Base-by-base conservation (phyloP, 2,797 vertebrate genomes). In the Myotis myotis region DNA sequence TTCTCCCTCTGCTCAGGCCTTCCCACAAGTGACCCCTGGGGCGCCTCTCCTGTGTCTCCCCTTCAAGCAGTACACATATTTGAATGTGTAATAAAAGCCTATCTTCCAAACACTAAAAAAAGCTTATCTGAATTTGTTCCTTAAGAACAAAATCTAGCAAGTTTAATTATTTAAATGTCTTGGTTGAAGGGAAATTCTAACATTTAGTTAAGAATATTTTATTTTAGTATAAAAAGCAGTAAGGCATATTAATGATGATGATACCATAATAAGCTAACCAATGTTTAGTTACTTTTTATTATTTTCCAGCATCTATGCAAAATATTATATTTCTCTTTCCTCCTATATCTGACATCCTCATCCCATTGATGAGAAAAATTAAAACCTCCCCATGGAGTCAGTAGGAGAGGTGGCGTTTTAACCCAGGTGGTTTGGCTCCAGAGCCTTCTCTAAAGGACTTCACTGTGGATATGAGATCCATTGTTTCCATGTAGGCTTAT, bases 141-240 rank as follows among this genome's bases (percentile, higher is more conserved):
- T 68, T 55, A 30, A 51, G 62, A 30, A 28, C 22, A 84, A 41
- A 51, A 89, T 47, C 22, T 6, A 88, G 22, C n/a, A 16, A 20
- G 3, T 70, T 28, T 22, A 44, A 22, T 72, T 60, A 57, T 74
- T 60, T 28, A 78, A 38, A 85, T 20, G 6, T 3, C 22, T 85
- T 88, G n/a, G 0, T 25, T 81, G 62, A 60, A 94, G 44, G 51
- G 5, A 0, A 41, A 53, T 57, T 88, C 1, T 64, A 78, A 85
- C 2, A 60, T 93, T 60, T 47, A n/a, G 11, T n/a, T 81, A 51
- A 17, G 1, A 30, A 47, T 19, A 38, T 60, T 87, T 94, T 75
- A 74, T 75, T 75, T 94, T 87, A 78, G 53, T 82, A 76, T 64
- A 68, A 66, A 62, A n/a, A 81, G 75, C n/a, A 89, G 5, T 68